Evolutionary conservation across 2,888 invertebrate species (phyloP), one percentile per base, ranked within the genome.

Genomic region (Yponomeuta malinellus): DNA sequence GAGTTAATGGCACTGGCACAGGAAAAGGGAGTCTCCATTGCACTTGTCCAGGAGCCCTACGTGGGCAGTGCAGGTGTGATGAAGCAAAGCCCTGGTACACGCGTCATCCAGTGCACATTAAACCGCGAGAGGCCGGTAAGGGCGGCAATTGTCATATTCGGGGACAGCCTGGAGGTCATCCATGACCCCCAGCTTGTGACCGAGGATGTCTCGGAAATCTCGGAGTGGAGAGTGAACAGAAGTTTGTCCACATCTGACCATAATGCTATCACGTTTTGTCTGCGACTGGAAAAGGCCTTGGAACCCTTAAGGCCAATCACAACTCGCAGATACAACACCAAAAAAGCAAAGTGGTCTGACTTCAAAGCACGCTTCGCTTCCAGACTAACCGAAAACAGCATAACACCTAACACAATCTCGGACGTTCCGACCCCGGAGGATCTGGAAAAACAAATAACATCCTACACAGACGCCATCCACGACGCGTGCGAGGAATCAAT

Each of bases 21-120:
- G n/a, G 67, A 72, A 8, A 67, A 10, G 0, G 68, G 70, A 0
- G 23, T 72, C 0, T 6, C 59, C 0, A 23, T 78, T 0, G 77
- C 77, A 6, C 69, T 79, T 0, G 72, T 79, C 0, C 79, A 80
- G 43, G 79, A 80, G 74, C 78, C 79, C 0, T 80, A 79, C 63
- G 75, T 76, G 2, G 79, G 78, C 0, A 63, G 43, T 0, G 69
- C 10, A 2, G 77, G 78, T 0, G 59, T n/a, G 0, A 3, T 78
- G 0, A 76, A 74, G 63, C 68, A 73, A 15, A 52, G 73, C 31
- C 73, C 74, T 0, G 76, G 75, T 65, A 74, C 73, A 0, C 72
- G 23, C 33, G 71, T 76, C 23, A 74, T 78, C 65, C 78, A 78
- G 72, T 75, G 76, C 71, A 72, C 76, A 6, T 70, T 73, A 0